Conservation (phyloP, 2,888 invertebrate genomes). For the Cynaeus angustus region DNA sequence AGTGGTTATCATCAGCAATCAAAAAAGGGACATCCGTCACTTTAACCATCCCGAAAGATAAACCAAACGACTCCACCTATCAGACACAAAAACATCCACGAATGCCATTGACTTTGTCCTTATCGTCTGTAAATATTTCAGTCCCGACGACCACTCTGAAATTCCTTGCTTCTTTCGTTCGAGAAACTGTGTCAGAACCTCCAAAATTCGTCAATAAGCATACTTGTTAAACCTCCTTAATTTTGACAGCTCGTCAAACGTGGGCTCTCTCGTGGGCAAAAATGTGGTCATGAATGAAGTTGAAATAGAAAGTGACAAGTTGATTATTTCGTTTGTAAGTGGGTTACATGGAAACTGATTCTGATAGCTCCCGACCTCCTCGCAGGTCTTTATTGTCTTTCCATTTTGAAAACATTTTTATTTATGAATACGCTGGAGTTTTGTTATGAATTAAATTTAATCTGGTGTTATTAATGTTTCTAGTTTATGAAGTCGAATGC, state of each 20-base stretch:
- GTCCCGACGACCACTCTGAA: not conserved
- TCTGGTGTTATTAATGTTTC: no score
- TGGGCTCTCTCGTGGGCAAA: conserved; percentile 1
- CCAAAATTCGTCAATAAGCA: no score
- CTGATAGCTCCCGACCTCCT: no score
- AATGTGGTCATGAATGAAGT: conserved; percentile 1
- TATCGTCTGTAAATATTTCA: not conserved
- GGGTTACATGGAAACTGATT: no score
- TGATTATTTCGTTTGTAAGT: not conserved
- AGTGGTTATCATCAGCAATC: conserved; percentile 36
- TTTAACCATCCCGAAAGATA: conserved; percentile 23
- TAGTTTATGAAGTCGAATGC: no score
- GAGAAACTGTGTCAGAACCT: no score
- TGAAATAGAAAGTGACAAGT: conserved; percentile 20
- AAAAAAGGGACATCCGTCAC: conserved; percentile 33
- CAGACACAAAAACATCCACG: not conserved
- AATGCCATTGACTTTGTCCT: not conserved
- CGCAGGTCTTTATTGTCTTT: no score
- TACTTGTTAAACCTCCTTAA: not conserved
- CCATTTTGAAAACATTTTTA: no score
- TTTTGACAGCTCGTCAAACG: conserved; percentile 1
- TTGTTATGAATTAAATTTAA: no score
- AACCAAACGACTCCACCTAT: conserved; percentile 22
- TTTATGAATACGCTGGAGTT: no score
- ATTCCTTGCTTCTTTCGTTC: no score